These are phyloP conservation scores for Chunga burmeisteri DNA, from an alignment of 2,113 vertebrate genomes.

Conservation along the genomic window DNA sequence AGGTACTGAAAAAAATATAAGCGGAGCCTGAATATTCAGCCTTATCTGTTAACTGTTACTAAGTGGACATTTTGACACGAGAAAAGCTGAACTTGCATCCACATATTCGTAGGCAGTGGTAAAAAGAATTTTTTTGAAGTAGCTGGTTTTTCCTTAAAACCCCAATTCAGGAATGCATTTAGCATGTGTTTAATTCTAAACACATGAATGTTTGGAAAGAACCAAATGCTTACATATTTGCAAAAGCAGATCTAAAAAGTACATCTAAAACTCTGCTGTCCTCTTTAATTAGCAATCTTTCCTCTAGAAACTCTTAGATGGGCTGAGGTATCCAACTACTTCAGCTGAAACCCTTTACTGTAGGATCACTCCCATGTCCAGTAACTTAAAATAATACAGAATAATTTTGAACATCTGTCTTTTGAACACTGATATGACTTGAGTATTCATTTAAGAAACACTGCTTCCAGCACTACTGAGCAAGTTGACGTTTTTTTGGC, in stretches of 20 bases:
- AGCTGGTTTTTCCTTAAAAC: background rate
- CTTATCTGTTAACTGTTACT: background rate
- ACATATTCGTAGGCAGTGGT: background rate
- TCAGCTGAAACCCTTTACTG: background rate
- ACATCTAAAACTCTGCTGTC: background rate
- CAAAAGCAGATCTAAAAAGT: background rate
- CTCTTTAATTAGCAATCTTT: background rate
- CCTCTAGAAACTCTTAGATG: background rate
- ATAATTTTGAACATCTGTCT: background rate
- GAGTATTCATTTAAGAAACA: background rate
- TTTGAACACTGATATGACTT: background rate
- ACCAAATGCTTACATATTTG: background rate
- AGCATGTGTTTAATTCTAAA: background rate
- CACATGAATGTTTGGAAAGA: background rate
- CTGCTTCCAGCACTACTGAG: background rate
- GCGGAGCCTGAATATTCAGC: background rate
- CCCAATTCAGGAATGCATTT: background rate
- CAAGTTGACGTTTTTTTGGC: background rate
- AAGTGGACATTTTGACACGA: background rate
- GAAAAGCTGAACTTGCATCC: background rate
- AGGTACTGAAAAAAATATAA: background rate
- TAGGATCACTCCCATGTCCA: background rate
- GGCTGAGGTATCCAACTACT: rapidly evolving
- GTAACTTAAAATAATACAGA: background rate
- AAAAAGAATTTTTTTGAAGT: background rate